These are phyloP conservation scores for Chionodraco myersi DNA, from an alignment of 2,113 vertebrate genomes.

Conservation along the genomic window DNA sequence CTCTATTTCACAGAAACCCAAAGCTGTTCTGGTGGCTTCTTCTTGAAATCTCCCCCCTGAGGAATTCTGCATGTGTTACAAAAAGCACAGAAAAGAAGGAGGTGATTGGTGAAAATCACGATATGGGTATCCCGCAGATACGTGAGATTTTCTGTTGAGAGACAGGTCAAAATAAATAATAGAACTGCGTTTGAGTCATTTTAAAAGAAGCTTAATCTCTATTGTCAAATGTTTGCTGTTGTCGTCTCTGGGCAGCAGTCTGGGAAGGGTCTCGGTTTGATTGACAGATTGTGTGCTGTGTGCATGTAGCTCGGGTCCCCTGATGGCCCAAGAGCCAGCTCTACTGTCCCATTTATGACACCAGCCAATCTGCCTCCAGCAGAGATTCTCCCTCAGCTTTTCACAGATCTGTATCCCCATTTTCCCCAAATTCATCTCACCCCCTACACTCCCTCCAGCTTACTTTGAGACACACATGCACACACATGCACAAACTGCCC, in stretches of 20 bases:
- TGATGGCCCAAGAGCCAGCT: conserved; percentile 74
- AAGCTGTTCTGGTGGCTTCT: neutral
- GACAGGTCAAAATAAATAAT: conserved; percentile 52
- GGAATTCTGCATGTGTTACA: conserved; percentile 77
- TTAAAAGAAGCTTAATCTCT: conserved; percentile 29
- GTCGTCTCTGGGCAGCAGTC: conserved; percentile 6
- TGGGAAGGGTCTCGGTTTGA: conserved; percentile 76
- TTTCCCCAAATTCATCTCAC: conserved; percentile 84
- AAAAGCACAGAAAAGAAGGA: conserved; percentile 55
- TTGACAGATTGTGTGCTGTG: conserved; percentile 82
- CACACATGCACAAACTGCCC: conserved; percentile 49
- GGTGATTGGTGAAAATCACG: conserved; percentile 31
- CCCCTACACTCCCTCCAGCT: conserved; percentile 44
- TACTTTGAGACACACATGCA: conserved; percentile 59
- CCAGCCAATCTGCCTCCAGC: conserved; percentile 85
- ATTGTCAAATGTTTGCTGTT: conserved; percentile 43
- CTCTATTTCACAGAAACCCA: conserved; percentile 84
- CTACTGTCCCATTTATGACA: conserved; percentile 80
- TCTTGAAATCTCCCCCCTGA: conserved; percentile 83
- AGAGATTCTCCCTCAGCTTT: conserved; percentile 80
- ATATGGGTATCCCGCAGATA: conserved; percentile 31
- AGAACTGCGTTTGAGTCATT: conserved; percentile 25
- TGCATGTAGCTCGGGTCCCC: conserved; percentile 71
- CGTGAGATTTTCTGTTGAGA: conserved; percentile 45
- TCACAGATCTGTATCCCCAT: conserved; percentile 83